Base-by-base conservation (phyloP, 1,140 invertebrate species). In the Phthorimaea operculella region DNA sequence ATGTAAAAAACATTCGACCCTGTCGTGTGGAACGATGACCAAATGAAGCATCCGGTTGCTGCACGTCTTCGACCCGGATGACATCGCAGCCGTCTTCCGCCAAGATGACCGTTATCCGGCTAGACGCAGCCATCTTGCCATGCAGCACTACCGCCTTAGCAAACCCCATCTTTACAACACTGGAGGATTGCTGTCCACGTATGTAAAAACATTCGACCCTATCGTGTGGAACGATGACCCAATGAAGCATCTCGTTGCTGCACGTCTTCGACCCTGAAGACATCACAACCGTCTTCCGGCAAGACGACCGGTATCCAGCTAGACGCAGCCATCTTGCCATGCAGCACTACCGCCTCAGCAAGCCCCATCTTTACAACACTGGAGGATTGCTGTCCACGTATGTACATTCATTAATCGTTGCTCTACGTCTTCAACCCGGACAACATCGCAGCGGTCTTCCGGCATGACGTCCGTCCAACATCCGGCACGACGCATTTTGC, bases 341-440 rank as follows among this genome's bases (percentile, higher is more conserved):
- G 58, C 76, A 90, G 33, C 91, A 95, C 63, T 96, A 95, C 76
- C 87, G 95, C 50, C 83, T 88, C 14, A 90, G 91, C 60, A 89
- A 91, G n/a, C n/a, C n/a, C n/a, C n/a, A n/a, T n/a, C n/a, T n/a
- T n/a, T n/a, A n/a, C n/a, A n/a, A n/a, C n/a, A 57, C 91, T 42
- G 94, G 93, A 4, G 95, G 95, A 18, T 81, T 97, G 21, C 83
- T 97, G 59, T 91, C 94, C 10, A 95, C 93, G 94, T 96, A 89
- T n/a, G n/a, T n/a, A n/a, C n/a, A n/a, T n/a, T n/a, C n/a, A n/a
- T n/a, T n/a, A n/a, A n/a, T n/a, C n/a, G 62, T 76, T 94, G 5
- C 86, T 97, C 0, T 93, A 91, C 85, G 74, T 96, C 0, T 96
- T 88, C 72, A 89, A 91, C 68, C 94, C 95, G 1, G 88, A 91